A percentile compares a stretch with the other conserved stretches of the same genome.
Conservation (phyloP, 2,888 invertebrate species). For the Cyclophora albipunctata region DNA sequence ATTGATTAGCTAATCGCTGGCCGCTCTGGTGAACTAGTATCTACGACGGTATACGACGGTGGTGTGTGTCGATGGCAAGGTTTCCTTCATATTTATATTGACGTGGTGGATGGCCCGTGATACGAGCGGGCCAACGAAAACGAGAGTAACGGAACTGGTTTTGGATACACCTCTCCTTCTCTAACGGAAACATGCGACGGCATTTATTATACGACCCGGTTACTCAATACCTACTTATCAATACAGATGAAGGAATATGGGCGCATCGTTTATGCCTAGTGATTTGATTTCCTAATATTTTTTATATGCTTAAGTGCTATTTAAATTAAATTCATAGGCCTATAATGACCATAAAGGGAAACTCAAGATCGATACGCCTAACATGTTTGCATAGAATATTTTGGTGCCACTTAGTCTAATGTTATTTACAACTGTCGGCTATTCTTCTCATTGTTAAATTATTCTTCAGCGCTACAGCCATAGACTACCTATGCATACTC, state of each 20-base stretch:
- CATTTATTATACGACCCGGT: conserved; percentile 52
- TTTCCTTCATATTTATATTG: conserved; percentile 66
- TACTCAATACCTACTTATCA: conserved; percentile 46
- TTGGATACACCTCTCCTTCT: conserved; percentile 48
- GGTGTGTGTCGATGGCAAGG: conserved; percentile 53
- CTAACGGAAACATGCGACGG: conserved; percentile 55
- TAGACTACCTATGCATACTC: too few species aligned
- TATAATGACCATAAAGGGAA: conserved; percentile 5
- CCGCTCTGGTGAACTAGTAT: conserved; percentile 52
- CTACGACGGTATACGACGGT: conserved; percentile 54
- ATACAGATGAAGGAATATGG: conserved; percentile 22
- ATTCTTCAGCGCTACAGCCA: too few species aligned
- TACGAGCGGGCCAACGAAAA: conserved; percentile 39
- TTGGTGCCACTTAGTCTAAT: too few species aligned
- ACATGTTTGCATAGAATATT: too few species aligned
- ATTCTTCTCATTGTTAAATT: too few species aligned
- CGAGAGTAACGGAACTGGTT: conserved; percentile 54
- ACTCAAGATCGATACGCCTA: not conserved
- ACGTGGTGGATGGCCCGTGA: conserved; percentile 35
- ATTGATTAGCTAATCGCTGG: conserved; percentile 70
- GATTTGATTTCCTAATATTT: conserved; percentile 25
- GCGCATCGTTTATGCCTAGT: conserved; percentile 20
- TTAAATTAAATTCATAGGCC: conserved; percentile 1
- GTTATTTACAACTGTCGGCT: conserved; percentile 1
- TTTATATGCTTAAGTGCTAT: too few species aligned